These are phyloP conservation scores for Noctua pronuba DNA, from an alignment of 2,888 invertebrate species.

Conservation along the genomic window DNA sequence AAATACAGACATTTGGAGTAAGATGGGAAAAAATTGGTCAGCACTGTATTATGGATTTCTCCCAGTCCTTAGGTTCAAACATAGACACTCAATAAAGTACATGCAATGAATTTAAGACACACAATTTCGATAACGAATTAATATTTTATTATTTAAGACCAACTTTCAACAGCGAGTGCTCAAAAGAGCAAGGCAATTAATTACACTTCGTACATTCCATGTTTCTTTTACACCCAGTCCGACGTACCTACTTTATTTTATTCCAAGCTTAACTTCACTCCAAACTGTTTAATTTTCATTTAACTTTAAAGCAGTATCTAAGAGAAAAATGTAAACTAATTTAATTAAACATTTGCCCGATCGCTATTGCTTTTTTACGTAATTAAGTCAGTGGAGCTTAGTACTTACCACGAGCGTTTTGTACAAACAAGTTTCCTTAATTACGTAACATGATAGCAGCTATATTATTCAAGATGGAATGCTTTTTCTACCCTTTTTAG, in stretches of 20 bases:
- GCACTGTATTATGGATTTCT: background rate
- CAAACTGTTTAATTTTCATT: slow-evolving; percentile 36
- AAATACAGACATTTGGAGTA: background rate
- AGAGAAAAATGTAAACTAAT: slow-evolving; percentile 52
- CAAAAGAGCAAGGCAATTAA: slow-evolving; percentile 22
- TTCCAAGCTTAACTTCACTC: slow-evolving; percentile 27
- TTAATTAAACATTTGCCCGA: slow-evolving; percentile 54
- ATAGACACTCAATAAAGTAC: background rate
- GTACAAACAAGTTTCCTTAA: slow-evolving; percentile 49
- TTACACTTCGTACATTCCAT: slow-evolving; percentile 13
- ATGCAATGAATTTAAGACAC: background rate
- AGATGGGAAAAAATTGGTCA: background rate
- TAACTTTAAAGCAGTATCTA: slow-evolving; percentile 34
- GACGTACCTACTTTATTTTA: slow-evolving; percentile 26
- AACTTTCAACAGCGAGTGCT: background rate
- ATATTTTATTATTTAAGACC: background rate
- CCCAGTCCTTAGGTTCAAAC: background rate
- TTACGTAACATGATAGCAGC: slow-evolving; percentile 48
- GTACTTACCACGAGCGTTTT: slow-evolving; percentile 44
- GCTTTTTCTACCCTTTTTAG: slow-evolving; percentile 19
- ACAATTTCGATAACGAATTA: background rate
- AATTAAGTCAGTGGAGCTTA: slow-evolving; percentile 42
- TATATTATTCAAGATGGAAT: slow-evolving; percentile 32
- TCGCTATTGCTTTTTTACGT: slow-evolving; percentile 58
- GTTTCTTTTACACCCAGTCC: slow-evolving; percentile 25